Percentiles rank a stretch among this genome's conserved stretches.
Evolutionary conservation across 1,140 invertebrate genomes (phyloP).

Genomic region (Trachymyrmex septentrionalis): DNA sequence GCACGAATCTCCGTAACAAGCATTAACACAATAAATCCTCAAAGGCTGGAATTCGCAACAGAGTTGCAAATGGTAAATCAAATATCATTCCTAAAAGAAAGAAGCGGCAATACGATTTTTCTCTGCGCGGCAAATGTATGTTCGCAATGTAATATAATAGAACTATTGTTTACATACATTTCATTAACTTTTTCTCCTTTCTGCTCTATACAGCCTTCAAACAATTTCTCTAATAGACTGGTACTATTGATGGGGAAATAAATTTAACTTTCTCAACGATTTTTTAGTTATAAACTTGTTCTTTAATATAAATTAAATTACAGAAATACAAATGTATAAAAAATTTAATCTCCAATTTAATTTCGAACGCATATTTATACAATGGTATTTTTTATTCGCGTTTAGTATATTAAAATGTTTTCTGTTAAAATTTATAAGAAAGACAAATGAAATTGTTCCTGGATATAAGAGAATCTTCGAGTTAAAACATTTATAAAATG

Average conservation of each 20-base stretch:
- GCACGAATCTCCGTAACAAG: slow-evolving; percentile 59
- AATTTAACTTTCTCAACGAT: not conserved
- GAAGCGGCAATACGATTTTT: slow-evolving; percentile 48
- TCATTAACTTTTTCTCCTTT: not conserved
- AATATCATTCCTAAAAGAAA: slow-evolving; percentile 64
- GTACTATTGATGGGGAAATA: not conserved
- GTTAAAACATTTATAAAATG: not conserved
- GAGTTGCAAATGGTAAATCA: slow-evolving; percentile 67
- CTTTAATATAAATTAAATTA: slow-evolving; percentile 9
- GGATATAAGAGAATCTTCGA: not conserved
- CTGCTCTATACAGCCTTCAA: not conserved
- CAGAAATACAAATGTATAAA: not conserved
- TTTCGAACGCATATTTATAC: not conserved
- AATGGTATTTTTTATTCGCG: not conserved
- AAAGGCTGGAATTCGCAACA: slow-evolving; percentile 58
- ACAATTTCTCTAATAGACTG: not conserved
- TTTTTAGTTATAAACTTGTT: not conserved
- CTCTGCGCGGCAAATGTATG: not conserved
- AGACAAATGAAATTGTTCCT: not conserved
- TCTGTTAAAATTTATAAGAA: not conserved
- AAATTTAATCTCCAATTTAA: slow-evolving; percentile 20
- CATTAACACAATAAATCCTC: slow-evolving; percentile 74
- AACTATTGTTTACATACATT: slow-evolving; percentile 34
- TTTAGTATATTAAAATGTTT: not conserved
- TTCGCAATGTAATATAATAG: not conserved